A percentile compares a stretch with the other conserved stretches of the same genome.
Conservation (phyloP, 2,113 vertebrate species). For the Cyanistes caeruleus region DNA sequence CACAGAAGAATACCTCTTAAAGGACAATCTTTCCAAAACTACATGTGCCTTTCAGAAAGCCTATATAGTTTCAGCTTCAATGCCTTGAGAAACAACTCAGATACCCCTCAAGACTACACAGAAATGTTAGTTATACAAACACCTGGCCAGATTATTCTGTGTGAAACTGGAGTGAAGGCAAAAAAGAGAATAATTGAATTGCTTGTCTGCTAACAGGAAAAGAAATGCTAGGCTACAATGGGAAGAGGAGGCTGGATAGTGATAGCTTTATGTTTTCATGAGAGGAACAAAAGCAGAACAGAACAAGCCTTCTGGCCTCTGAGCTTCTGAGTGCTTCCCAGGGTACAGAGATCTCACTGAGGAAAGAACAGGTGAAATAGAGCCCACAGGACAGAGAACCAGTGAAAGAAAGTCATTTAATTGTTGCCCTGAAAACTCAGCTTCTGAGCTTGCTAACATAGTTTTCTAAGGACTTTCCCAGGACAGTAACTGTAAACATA, state of each 20-base stretch:
- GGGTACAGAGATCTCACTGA: not conserved
- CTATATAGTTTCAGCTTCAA: not conserved
- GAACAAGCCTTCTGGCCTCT: not conserved
- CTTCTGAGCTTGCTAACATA: too few species aligned
- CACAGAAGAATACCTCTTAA: not conserved
- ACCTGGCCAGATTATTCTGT: not conserved
- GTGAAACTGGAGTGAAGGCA: not conserved
- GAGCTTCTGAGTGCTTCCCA: not conserved
- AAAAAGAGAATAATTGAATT: not conserved
- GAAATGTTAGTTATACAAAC: not conserved
- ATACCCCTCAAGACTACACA: not conserved
- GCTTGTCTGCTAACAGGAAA: not conserved
- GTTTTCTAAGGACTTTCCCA: too few species aligned
- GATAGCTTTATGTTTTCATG: not conserved
- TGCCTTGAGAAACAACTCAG: not conserved
- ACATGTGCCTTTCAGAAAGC: not conserved
- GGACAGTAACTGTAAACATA: too few species aligned
- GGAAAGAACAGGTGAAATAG: not conserved
- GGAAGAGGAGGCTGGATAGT: not conserved
- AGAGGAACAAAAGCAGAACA: not conserved
- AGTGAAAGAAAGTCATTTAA: not conserved
- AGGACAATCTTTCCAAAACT: not conserved
- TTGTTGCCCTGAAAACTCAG: too few species aligned
- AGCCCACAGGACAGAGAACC: not conserved
- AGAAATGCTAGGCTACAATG: not conserved